phyloP scores from a whole-genome alignment of 2,797 vertebrate species.

The Xiphophorus birchmanni region DNA sequence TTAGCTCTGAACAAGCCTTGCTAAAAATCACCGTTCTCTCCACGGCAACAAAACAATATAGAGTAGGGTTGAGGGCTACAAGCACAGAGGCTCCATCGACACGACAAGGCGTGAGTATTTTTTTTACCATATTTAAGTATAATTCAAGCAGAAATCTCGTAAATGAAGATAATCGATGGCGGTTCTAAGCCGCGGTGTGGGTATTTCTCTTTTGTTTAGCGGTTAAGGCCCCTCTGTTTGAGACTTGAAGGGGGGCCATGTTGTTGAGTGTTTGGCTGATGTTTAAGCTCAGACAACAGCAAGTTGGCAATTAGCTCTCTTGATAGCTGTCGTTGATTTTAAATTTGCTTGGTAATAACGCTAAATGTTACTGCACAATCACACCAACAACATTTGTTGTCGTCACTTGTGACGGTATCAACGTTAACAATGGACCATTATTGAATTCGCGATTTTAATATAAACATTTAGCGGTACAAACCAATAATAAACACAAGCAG shows the following conservation, averaged over 20 bases:
- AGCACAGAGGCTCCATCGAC: constrained; percentile 64
- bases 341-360: neutral
- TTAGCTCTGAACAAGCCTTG: constrained; percentile 66
- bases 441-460: constrained; percentile 14
- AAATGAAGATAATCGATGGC: constrained; percentile 26
- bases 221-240: constrained; percentile 82
- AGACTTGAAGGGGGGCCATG: constrained; percentile 83
- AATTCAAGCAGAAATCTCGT: neutral
- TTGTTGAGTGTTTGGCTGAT: constrained; percentile 77
- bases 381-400: rapidly evolving
- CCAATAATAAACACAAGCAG: constrained; percentile 71
- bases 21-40: constrained; percentile 79
- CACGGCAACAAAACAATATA: constrained; percentile 81
- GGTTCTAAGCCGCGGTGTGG: constrained; percentile 43
- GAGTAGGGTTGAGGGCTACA: constrained; percentile 63
- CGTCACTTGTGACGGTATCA: rapidly evolving
- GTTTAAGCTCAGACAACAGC: constrained; percentile 67
- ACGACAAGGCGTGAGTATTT: constrained; percentile 77
- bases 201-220: constrained; percentile 84
- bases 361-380: too few relatives aligned
- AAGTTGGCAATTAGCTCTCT: constrained; percentile 52
- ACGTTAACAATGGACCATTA: neutral
- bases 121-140: constrained; percentile 13
- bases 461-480: constrained; percentile 41
- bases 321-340: constrained; percentile 27